These are phyloP conservation scores for Tychaedon coryphoeus DNA, from an alignment of 2,113 vertebrate genomes.

Conservation along the genomic window DNA sequence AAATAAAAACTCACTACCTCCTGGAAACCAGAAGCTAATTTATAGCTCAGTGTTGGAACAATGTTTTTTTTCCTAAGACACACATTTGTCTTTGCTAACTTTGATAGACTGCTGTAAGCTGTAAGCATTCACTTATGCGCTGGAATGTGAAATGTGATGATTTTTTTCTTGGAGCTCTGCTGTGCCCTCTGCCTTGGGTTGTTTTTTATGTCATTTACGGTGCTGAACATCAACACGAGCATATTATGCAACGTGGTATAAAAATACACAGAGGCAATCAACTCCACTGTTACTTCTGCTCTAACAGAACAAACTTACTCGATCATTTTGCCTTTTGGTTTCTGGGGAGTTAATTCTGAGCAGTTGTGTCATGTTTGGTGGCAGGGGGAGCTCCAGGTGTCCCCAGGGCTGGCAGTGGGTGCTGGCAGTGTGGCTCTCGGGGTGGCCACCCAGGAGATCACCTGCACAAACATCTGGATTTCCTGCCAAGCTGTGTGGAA, in stretches of 20 bases:
- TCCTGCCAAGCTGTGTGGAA: not conserved
- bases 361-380: rapidly evolving
- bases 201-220: constrained; percentile 48
- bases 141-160: not conserved
- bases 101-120: not conserved
- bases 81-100: not conserved
- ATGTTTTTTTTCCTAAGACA: not conserved
- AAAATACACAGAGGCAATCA: not conserved
- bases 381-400: not conserved
- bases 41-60: not conserved
- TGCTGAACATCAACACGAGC: not conserved
- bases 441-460: not conserved
- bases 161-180: not conserved
- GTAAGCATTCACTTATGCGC: not conserved
- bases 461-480: not conserved
- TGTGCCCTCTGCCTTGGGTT: constrained; percentile 33
- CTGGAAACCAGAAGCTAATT: not conserved
- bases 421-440: not conserved
- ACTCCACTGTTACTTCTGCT: not conserved
- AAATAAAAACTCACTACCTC: not conserved
- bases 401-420: rapidly evolving
- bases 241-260: not conserved
- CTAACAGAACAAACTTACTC: not conserved
- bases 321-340: not conserved
- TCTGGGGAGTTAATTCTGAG: not conserved